Evolutionary conservation across 1,140 invertebrate species (phyloP), one percentile per base, ranked within the genome.

Genomic region (Trichoplusia ni): DNA sequence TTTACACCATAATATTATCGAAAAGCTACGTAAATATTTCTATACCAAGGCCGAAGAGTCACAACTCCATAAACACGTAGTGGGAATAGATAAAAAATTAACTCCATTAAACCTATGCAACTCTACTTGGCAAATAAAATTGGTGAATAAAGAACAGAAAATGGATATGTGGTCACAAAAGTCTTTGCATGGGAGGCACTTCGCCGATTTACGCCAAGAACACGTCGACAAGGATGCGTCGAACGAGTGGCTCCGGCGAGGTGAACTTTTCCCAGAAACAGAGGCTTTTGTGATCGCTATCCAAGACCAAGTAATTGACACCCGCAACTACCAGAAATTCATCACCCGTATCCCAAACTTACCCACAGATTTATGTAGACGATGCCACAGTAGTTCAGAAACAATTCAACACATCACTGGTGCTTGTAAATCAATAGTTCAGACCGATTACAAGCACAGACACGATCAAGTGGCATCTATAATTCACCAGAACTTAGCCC

Each of bases 231-330:
- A 51, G 42, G 13, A 6, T n/a, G 47, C 33, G 27, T 71, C 69
- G 37, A 71, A 71, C 60, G 49, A 23, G 14, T 71, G 64, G 60
- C 42, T 67, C 2, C 19, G 6, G 6, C 25, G 11, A 9, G 53
- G 66, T 1, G 59, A 58, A 19, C 37, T 64, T 2, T 69, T 69
- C 31, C 51, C 65, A 0, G 65, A 67, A 44, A 67, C 64, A 3
- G 64, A 67, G 47, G 58, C 37, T 0, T 64, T 64, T 13, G 64
- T 69, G 31, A 29, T 58, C 8, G 60, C 67, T 0, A 64, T 69
- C 11, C 61, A 69, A 46, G 63, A 66, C 14, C 68, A 66, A 66
- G 19, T 70, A 4, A 66, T 70, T 31, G 35, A 51, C 0, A 70
- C 51, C 0, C 8, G 37, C 27, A 70, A 70, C 33, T 64, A 70